These are phyloP conservation scores for Ceraclea dissimilis DNA, from an alignment of 2,888 invertebrate species.

Conservation along the genomic window DNA sequence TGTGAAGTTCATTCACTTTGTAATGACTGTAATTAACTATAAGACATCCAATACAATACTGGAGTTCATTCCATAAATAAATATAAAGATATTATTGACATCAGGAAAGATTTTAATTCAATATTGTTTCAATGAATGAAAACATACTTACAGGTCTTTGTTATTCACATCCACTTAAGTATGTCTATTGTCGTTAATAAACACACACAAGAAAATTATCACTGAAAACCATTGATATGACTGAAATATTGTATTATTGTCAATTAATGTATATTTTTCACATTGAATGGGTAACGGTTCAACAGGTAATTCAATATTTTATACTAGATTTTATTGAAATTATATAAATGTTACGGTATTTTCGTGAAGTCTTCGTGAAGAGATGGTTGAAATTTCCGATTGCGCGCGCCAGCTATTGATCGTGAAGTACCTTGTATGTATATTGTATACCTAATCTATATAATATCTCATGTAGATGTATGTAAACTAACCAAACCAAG, in stretches of 20 bases:
- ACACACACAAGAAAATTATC: neutral
- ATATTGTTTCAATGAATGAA: neutral
- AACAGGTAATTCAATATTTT: slow-evolving; percentile 14
- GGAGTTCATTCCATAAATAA: too few species aligned
- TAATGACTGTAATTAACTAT: too few species aligned
- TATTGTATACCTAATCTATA: too few species aligned
- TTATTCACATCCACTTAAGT: slow-evolving; percentile 7
- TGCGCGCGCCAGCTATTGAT: slow-evolving; percentile 20
- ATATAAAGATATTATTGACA: too few species aligned
- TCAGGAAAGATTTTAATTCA: too few species aligned
- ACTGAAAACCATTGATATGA: neutral
- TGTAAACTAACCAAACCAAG: too few species aligned
- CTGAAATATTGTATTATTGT: neutral
- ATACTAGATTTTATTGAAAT: slow-evolving; percentile 1
- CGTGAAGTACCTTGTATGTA: slow-evolving; percentile 3
- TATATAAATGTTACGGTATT: slow-evolving; percentile 6
- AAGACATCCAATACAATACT: too few species aligned
- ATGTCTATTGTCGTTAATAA: slow-evolving; percentile 7
- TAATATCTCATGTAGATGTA: too few species aligned
- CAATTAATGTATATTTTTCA: neutral
- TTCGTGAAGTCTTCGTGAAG: neutral
- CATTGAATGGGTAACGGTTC: neutral
- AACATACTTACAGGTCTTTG: slow-evolving; percentile 15
- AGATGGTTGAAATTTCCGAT: neutral
- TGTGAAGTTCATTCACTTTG: too few species aligned